Conservation (phyloP, 2,888 invertebrate genomes). For the Pocota personata region DNA sequence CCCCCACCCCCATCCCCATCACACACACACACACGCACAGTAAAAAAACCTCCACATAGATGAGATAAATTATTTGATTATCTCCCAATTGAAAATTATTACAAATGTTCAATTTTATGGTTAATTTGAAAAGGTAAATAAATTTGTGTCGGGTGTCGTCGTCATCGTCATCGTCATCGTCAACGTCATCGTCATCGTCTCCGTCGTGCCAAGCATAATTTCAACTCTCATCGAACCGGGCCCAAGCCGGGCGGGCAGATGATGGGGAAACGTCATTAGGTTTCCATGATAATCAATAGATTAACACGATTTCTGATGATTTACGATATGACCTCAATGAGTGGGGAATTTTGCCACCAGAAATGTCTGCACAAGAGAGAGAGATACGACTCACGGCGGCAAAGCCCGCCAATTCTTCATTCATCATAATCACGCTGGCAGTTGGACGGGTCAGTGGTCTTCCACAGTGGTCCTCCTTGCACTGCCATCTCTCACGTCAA, state of each 20-base stretch:
- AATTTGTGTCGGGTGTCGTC: slow-evolving; percentile 45
- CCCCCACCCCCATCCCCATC: background rate
- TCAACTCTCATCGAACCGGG: slow-evolving; percentile 18
- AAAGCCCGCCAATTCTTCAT: slow-evolving; percentile 60
- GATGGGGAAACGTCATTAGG: slow-evolving; percentile 69
- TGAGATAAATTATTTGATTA: slow-evolving; percentile 35
- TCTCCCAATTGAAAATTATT: slow-evolving; percentile 53
- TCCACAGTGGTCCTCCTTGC: slow-evolving; percentile 33
- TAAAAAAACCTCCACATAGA: background rate
- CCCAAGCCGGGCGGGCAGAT: background rate
- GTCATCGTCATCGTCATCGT: background rate
- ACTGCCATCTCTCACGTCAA: slow-evolving; percentile 63
- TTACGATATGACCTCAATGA: slow-evolving; percentile 73
- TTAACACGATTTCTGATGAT: slow-evolving; percentile 72
- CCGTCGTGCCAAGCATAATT: slow-evolving; percentile 25
- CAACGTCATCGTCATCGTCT: background rate
- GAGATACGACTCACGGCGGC: slow-evolving; percentile 30
- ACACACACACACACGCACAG: background rate
- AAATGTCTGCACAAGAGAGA: background rate
- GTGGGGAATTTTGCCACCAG: slow-evolving; percentile 47
- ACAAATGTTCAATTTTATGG: slow-evolving; percentile 60
- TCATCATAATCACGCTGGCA: slow-evolving; percentile 72
- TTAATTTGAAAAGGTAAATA: slow-evolving; percentile 65
- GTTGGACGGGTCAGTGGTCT: slow-evolving; percentile 47
- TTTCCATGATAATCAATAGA: slow-evolving; percentile 72